Base-by-base conservation (phyloP, 2,888 invertebrate genomes). In the Thecophora atra region DNA sequence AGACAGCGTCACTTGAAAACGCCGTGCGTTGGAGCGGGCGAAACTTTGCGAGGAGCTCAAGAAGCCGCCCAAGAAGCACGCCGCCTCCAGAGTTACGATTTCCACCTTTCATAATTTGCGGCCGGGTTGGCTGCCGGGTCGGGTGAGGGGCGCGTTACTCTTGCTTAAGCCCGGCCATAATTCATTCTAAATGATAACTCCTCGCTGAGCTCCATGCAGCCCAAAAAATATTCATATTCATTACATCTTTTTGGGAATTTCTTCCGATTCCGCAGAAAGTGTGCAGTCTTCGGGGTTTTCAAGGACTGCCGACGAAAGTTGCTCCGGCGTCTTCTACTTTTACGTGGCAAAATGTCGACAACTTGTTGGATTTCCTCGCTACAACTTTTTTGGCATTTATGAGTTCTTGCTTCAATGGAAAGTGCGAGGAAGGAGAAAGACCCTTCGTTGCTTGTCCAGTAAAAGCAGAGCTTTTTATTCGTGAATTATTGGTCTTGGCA, bases 401-500 rank as follows among this genome's bases (percentile, higher is more conserved):
- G 28, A 15, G 42, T 58, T 51, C 52, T 63, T 30, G 37, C 68
- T 67, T 64, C 69, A 67, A 71, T 76, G 71, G 73, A 51, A 7
- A 70, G 68, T 44, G 65, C 56, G 54, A 47, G 54, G 47, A 56
- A 73, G 6, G 37, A 21, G 44, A 26, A 26, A 47, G 47, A 28
- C 66, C 68, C 71, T 76, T 76, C 26, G 26, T 28, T 37, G 7
- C 11, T 26, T 21, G 26, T 28, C 58, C 58, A 15, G 15, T 54
- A 8, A 58, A n/a, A 47, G 65, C 72, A 42, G 24, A 17, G 42
- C 62, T 65, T 47, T 56, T 71, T 74, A 71, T 75, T 73, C 77
- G 80, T 85, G 86, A 85, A 82, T 85, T 85, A 85, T 85, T 84
- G 82, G 81, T 78, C 21, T 19, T 81, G 85, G 84, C 85, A 84